Evolutionary conservation across 2,888 invertebrate species (phyloP).

Genomic region (Tortricodes alternella): DNA sequence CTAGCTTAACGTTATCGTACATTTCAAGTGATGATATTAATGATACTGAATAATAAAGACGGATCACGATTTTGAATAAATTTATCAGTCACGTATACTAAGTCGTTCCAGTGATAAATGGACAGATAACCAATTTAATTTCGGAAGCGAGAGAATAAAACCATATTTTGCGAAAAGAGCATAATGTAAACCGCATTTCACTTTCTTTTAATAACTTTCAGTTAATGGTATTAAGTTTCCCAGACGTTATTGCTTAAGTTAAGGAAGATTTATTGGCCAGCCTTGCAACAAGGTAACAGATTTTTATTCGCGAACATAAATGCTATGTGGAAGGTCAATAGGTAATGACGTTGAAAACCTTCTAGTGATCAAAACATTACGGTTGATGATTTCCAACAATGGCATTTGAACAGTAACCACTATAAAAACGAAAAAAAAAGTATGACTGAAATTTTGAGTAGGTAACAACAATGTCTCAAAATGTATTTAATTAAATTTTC

Average conservation of each 20-base stretch:
- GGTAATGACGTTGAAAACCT: constrained; percentile 18
- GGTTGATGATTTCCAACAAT: not conserved
- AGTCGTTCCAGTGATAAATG: constrained; percentile 20
- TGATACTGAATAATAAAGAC: constrained; percentile 2
- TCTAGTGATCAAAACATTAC: constrained; percentile 15
- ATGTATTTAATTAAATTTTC: too few relatives aligned
- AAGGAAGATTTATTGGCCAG: constrained; percentile 28
- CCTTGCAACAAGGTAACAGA: constrained; percentile 27
- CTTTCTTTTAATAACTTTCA: constrained; percentile 31
- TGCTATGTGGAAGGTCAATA: constrained; percentile 21
- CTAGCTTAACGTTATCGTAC: not conserved
- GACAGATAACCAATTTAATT: constrained; percentile 15
- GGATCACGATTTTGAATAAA: constrained; percentile 2
- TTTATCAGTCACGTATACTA: constrained; percentile 30
- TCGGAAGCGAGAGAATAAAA: constrained; percentile 8
- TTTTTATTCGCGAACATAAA: constrained; percentile 27
- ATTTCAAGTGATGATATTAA: not conserved
- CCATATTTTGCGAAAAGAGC: constrained; percentile 21
- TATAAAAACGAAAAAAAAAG: not conserved
- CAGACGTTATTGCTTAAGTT: constrained; percentile 30
- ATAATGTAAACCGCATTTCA: constrained; percentile 25
- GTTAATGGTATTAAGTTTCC: constrained; percentile 30
- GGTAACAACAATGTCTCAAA: too few relatives aligned
- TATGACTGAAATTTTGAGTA: too few relatives aligned
- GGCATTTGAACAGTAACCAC: not conserved